Evolutionary conservation across 2,888 invertebrate genomes (phyloP).

Genomic region (Drosophila tanythrix): DNA sequence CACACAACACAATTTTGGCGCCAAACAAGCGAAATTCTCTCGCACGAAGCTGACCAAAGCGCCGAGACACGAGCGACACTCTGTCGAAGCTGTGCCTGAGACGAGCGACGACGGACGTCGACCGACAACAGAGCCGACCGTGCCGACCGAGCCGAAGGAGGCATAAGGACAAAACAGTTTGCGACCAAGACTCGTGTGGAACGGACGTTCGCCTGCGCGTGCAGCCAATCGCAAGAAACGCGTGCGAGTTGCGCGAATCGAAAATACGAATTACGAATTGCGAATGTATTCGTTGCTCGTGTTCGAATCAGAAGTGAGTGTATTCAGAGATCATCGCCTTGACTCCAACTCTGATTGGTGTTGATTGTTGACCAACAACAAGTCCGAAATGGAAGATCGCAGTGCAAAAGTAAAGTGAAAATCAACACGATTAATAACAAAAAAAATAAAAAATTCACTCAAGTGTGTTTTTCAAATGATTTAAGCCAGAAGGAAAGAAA

Average conservation of each 20-base stretch:
- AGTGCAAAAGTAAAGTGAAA: conserved; percentile 38
- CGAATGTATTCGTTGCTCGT: conserved; percentile 26
- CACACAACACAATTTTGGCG: conserved; percentile 76
- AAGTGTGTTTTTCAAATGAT: conserved; percentile 69
- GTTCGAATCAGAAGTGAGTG: conserved; percentile 31
- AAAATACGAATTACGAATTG: conserved; percentile 36
- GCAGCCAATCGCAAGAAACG: conserved; percentile 67
- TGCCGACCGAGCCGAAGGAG: conserved; percentile 37
- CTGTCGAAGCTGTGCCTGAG: conserved; percentile 33
- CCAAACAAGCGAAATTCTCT: conserved; percentile 61
- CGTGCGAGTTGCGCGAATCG: conserved; percentile 39
- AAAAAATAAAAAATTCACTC: conserved; percentile 68
- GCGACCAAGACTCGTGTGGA: conserved; percentile 82
- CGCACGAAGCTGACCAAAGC: conserved; percentile 43
- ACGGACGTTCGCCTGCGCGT: conserved; percentile 62
- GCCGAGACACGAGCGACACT: conserved; percentile 36
- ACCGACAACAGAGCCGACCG: conserved; percentile 1
- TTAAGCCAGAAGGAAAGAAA: conserved; percentile 56
- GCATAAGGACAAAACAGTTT: conserved; percentile 78
- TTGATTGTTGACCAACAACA: conserved; percentile 18
- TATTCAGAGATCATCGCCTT: conserved; percentile 35
- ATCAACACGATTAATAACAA: conserved; percentile 21
- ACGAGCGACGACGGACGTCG: conserved; percentile 60
- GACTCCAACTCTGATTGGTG: conserved; percentile 41
- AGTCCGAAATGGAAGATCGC: conserved; percentile 51